These are phyloP conservation scores for Siniperca chuatsi DNA, from an alignment of 2,113 vertebrate species.

Conservation along the genomic window DNA sequence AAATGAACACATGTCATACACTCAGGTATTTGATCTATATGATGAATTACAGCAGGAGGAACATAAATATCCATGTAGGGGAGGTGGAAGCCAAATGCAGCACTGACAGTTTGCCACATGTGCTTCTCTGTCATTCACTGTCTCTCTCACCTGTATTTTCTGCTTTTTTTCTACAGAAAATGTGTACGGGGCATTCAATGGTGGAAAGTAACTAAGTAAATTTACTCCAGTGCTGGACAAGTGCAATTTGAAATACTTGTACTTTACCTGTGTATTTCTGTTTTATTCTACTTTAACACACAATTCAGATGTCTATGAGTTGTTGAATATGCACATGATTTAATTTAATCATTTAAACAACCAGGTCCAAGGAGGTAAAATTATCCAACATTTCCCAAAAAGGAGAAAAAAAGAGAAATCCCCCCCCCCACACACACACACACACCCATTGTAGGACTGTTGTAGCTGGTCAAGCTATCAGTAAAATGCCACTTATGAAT, in stretches of 20 bases:
- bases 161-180: neutral
- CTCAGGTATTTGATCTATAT: slow-evolving; percentile 42
- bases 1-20: slow-evolving; percentile 35
- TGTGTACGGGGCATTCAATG: neutral
- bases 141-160: too few relatives aligned
- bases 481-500: neutral
- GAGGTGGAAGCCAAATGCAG: neutral
- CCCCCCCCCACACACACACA: too few relatives aligned
- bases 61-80: slow-evolving; percentile 29
- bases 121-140: too few relatives aligned
- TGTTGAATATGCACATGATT: neutral
- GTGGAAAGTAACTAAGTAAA: neutral
- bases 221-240: neutral
- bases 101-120: neutral
- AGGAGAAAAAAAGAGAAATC: neutral
- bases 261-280: too few relatives aligned
- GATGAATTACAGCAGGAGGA: slow-evolving; percentile 30
- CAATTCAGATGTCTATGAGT: neutral
- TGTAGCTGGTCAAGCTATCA: too few relatives aligned
- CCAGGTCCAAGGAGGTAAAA: neutral
- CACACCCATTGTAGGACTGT: too few relatives aligned
- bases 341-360: neutral
- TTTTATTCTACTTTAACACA: neutral
- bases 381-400: neutral
- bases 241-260: too few relatives aligned